Conservation (phyloP, 2,113 vertebrate species). For the Andinoacara biseriatus region DNA sequence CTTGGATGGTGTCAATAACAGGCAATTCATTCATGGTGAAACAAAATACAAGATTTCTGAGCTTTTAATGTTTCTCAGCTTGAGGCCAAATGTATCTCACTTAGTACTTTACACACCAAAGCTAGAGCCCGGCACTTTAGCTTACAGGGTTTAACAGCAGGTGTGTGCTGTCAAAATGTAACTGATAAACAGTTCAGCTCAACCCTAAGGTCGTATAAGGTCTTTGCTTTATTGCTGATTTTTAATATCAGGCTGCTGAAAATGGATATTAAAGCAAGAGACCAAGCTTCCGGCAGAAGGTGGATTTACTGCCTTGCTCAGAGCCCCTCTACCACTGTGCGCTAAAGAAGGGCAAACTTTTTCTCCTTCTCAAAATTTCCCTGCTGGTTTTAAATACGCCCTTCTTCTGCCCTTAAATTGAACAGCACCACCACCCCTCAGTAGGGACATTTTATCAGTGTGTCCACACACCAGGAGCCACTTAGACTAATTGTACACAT, state of each 20-base stretch:
- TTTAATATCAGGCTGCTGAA: slow-evolving; percentile 3
- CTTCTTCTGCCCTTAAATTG: slow-evolving; percentile 52
- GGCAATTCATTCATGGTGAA: not conserved
- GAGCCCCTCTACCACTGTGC: not conserved
- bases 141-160: not conserved
- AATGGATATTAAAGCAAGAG: not conserved
- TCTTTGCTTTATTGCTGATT: not conserved
- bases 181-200: not conserved
- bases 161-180: not conserved
- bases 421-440: slow-evolving; percentile 15
- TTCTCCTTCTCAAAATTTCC: slow-evolving; percentile 31
- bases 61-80: not conserved
- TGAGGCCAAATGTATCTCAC: not conserved
- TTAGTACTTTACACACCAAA: not conserved
- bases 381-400: slow-evolving; percentile 42
- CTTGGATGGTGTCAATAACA: not conserved
- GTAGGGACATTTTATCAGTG: slow-evolving; percentile 53
- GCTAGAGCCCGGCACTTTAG: not conserved
- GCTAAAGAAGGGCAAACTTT: slow-evolving; percentile 17
- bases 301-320: slow-evolving; percentile 38
- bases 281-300: not conserved
- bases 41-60: not conserved
- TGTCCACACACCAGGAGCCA: slow-evolving; percentile 36
- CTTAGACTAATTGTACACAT: slow-evolving; percentile 41
- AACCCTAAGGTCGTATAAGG: not conserved